phyloP scores from a whole-genome alignment of 2,888 invertebrate genomes.

The Cryptops parisi region DNA sequence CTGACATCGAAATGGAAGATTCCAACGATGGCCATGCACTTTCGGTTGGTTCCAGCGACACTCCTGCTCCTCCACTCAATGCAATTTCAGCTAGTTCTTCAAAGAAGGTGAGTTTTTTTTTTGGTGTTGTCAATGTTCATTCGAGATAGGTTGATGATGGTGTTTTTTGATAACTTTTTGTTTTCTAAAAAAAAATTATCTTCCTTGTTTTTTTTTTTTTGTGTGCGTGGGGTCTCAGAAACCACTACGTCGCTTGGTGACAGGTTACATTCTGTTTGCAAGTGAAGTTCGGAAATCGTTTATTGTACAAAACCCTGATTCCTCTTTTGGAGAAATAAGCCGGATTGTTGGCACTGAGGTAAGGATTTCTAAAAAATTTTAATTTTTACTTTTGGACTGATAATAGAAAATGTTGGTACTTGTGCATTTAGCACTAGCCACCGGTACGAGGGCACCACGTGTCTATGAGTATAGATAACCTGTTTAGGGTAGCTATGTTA shows the following conservation, averaged over 20 bases:
- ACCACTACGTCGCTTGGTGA: slow-evolving; percentile 46
- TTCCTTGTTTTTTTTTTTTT: slow-evolving; percentile 9
- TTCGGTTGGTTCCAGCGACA: slow-evolving; percentile 51
- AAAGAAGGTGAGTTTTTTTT: slow-evolving; percentile 11
- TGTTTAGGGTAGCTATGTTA: too few relatives aligned
- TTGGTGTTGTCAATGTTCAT: too few relatives aligned
- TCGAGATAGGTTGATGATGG: background rate
- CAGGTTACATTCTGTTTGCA: slow-evolving; percentile 96
- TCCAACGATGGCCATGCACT: slow-evolving; percentile 63
- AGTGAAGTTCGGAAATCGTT: slow-evolving; percentile 88
- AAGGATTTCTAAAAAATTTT: slow-evolving; percentile 20
- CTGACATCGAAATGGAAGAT: slow-evolving; percentile 45
- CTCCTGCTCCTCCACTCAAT: slow-evolving; percentile 14
- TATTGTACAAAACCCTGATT: slow-evolving; percentile 84
- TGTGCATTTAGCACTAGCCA: too few relatives aligned
- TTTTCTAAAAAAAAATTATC: background rate
- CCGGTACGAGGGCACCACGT: too few relatives aligned
- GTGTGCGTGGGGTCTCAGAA: too few relatives aligned
- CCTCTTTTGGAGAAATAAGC: slow-evolving; percentile 76
- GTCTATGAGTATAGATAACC: too few relatives aligned
- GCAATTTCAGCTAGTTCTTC: slow-evolving; percentile 15
- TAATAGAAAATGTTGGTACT: too few relatives aligned
- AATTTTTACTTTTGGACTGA: background rate
- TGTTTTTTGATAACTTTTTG: background rate
- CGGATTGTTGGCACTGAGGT: slow-evolving; percentile 56